Percentiles rank a stretch among this genome's conserved stretches.
Conservation (phyloP, 2,888 invertebrate species). For the Sinohyriopsis cumingii region DNA sequence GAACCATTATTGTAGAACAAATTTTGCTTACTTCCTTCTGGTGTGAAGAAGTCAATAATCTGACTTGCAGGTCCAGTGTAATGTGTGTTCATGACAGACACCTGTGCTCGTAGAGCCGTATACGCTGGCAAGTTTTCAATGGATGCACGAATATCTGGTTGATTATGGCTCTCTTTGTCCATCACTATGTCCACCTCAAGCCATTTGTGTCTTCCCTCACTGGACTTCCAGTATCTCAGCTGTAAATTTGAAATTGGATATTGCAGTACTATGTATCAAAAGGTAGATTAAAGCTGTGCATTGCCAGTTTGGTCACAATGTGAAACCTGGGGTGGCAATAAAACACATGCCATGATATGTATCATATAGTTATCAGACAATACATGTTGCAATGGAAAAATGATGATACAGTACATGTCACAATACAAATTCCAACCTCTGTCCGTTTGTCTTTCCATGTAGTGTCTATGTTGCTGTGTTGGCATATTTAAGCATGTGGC, state of each 20-base stretch:
- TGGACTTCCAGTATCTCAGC: constrained; percentile 95
- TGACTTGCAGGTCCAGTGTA: constrained; percentile 94
- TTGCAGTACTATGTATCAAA: neutral
- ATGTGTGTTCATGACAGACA: constrained; percentile 91
- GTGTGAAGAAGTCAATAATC: constrained; percentile 76
- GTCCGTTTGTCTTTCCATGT: no score
- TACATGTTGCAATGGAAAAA: no score
- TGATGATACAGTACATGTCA: no score
- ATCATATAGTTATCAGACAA: no score
- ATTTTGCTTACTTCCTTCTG: constrained; percentile 62
- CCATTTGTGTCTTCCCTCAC: constrained; percentile 73
- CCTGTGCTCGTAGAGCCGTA: constrained; percentile 85
- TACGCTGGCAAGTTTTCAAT: constrained; percentile 65
- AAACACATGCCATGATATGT: no score
- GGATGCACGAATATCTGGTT: constrained; percentile 55
- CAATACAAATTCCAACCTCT: no score
- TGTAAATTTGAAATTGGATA: constrained; percentile 40
- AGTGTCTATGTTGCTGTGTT: no score
- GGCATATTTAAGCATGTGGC: no score
- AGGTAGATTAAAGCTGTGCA: no score
- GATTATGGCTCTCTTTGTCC: constrained; percentile 30
- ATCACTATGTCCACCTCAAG: constrained; percentile 55
- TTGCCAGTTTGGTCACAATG: no score
- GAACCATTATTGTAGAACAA: no score
- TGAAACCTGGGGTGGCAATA: no score